Evolutionary conservation across 2,888 invertebrate species (phyloP), one percentile per base, ranked within the genome.

Genomic region (Tetranychus truncatus): DNA sequence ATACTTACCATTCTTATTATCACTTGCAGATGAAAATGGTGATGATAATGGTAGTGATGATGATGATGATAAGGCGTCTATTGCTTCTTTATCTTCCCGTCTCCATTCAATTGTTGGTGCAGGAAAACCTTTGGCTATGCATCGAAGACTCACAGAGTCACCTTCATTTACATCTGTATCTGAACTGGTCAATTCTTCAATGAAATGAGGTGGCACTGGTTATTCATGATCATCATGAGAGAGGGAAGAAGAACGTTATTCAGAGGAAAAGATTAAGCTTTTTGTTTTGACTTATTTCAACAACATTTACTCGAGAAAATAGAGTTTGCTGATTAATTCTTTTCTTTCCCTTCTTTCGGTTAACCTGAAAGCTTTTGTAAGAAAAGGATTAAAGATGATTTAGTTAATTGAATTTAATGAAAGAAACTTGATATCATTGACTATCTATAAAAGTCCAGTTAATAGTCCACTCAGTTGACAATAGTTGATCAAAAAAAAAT

Each of bases 91-190:
- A 71, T 80, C 80, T 84, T 92, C 92, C 81, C 92, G 87, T 84
- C 91, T 91, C 92, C 93, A 93, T 85, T 90, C 91, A 84, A 92
- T 91, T 82, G 87, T 88, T 78, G 93, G 92, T 83, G 88, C 87
- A 78, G 93, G 93, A 81, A 90, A 91, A 81, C 92, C 93, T 82
- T 89, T 89, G 81, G 92, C 92, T 83, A 89, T 89, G 84, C 93
- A 93, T 82, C 89, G 89, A 82, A 93, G 86, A 79, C 90, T 91
- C 81, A 92, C 91, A 85, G 92, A 92, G 81, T 91, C 88, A 80
- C 90, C 90, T 86, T 93, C 93, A 78, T 92, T 87, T 78, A 92
- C 91, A 82, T 92, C 92, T 80, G 91, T 90, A 85, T 93, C 93
- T 82, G 91, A 91, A 81, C 92, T 92, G 83, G 91, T 91, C 83